Conservation (phyloP, 2,113 vertebrate species). For the human (Homo sapiens) region DNA sequence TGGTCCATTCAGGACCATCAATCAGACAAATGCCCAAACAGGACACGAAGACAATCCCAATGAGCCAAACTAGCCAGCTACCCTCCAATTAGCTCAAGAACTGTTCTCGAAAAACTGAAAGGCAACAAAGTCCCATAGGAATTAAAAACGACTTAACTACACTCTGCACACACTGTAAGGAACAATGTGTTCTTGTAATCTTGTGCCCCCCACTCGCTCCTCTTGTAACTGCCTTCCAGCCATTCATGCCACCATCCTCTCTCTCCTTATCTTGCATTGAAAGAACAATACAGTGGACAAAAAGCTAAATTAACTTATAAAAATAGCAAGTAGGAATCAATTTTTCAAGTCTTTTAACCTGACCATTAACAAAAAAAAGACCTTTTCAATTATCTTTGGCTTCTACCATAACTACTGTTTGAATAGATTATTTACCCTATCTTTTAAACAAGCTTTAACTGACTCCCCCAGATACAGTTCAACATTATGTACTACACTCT, state of each 20-base stretch:
- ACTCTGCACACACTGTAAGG: background rate
- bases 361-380: conserved; percentile 8
- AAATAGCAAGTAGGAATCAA: background rate
- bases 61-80: background rate
- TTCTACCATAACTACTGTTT: background rate
- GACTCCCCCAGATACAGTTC: background rate
- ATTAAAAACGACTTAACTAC: conserved; percentile 55
- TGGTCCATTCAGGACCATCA: background rate
- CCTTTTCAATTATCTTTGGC: background rate
- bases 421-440: conserved; percentile 8
- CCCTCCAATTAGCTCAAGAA: background rate
- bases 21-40: background rate
- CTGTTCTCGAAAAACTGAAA: conserved; percentile 26
- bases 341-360: background rate
- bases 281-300: conserved; percentile 31
- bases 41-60: background rate
- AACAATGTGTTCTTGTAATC: conserved; percentile 60
- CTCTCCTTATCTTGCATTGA: conserved; percentile 2
- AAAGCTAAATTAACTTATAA: background rate
- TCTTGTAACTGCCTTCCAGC: conserved; percentile 51
- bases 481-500: background rate
- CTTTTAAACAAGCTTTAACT: conserved; percentile 27
- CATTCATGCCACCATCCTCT: background rate
- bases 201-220: background rate
- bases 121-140: conserved; percentile 11